phyloP scores from a whole-genome alignment of 2,797 vertebrate genomes.

The Cyclopterus lumpus region DNA sequence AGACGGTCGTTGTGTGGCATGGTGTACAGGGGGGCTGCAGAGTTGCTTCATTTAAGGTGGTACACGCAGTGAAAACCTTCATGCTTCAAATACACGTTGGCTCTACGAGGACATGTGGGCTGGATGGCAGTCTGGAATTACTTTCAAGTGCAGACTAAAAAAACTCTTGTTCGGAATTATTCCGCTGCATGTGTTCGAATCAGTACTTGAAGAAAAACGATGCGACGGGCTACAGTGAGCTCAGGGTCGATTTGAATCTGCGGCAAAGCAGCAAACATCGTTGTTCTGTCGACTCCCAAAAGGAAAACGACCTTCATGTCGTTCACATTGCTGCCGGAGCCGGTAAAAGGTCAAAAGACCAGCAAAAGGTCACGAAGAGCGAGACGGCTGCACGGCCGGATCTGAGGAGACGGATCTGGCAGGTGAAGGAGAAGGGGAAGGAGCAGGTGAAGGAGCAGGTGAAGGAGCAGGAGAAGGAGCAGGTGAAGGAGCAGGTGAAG shows the following conservation, averaged over 20 bases:
- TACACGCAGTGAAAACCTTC: neutral
- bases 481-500: too few species aligned
- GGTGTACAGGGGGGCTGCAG: conserved; percentile 1
- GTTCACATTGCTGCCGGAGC: neutral
- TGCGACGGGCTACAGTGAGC: neutral
- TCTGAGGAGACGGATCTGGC: neutral
- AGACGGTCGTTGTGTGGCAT: conserved; percentile 2
- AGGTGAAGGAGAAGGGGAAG: too few species aligned
- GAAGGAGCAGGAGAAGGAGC: too few species aligned
- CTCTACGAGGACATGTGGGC: neutral
- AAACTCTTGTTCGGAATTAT: neutral
- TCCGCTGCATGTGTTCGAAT: conserved; percentile 16
- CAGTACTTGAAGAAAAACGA: conserved; percentile 10
- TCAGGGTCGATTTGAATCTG: neutral
- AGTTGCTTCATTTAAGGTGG: neutral
- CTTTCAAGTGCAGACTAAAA: neutral
- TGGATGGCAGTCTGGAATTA: neutral
- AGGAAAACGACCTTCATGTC: neutral
- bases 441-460: too few species aligned
- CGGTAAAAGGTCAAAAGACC: conserved; percentile 20
- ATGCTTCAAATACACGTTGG: neutral
- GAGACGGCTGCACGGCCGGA: conserved; percentile 10
- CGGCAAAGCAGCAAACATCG: neutral
- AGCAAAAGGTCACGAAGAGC: conserved; percentile 19
- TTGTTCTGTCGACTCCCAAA: neutral